Evolutionary conservation across 2,797 vertebrate species (phyloP).

Genomic region (Hydrocynus forskahlii): DNA sequence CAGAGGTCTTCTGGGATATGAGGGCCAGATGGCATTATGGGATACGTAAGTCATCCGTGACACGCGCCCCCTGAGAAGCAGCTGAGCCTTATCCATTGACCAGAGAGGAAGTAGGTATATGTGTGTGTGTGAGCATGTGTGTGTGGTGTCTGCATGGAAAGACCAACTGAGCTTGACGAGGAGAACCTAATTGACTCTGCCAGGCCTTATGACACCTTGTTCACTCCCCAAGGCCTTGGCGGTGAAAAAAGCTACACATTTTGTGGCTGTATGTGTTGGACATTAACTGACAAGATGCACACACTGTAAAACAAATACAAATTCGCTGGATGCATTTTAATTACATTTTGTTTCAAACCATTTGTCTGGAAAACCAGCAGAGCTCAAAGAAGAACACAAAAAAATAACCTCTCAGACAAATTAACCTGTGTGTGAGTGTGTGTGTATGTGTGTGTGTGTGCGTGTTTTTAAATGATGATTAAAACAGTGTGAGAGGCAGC

Average conservation of each 20-base stretch:
- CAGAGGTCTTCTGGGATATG: slow-evolving; percentile 57
- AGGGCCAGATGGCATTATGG: slow-evolving; percentile 62
- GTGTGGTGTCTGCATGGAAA: slow-evolving; percentile 22
- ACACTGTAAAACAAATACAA: background rate
- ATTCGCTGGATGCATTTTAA: background rate
- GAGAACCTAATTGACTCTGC: slow-evolving; percentile 58
- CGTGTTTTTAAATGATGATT: background rate
- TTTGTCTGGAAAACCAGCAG: background rate
- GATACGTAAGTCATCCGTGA: slow-evolving; percentile 58
- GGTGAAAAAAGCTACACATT: slow-evolving; percentile 33
- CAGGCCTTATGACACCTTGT: slow-evolving; percentile 46
- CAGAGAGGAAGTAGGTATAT: slow-evolving; percentile 23
- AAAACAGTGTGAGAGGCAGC: slow-evolving; percentile 37
- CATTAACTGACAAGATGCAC: background rate
- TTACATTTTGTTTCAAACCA: background rate
- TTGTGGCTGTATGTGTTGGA: slow-evolving; percentile 8
- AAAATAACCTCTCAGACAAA: background rate
- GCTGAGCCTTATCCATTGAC: slow-evolving; percentile 57
- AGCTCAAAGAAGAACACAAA: background rate
- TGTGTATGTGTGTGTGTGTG: slow-evolving; percentile 21
- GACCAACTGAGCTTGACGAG: slow-evolving; percentile 47
- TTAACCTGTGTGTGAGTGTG: slow-evolving; percentile 15
- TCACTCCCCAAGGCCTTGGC: slow-evolving; percentile 29
- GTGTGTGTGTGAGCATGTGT: slow-evolving; percentile 21
- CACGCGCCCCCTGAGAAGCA: slow-evolving; percentile 54